phyloP scores from a whole-genome alignment of 2,113 vertebrate species.

The Aplodontia rufa region DNA sequence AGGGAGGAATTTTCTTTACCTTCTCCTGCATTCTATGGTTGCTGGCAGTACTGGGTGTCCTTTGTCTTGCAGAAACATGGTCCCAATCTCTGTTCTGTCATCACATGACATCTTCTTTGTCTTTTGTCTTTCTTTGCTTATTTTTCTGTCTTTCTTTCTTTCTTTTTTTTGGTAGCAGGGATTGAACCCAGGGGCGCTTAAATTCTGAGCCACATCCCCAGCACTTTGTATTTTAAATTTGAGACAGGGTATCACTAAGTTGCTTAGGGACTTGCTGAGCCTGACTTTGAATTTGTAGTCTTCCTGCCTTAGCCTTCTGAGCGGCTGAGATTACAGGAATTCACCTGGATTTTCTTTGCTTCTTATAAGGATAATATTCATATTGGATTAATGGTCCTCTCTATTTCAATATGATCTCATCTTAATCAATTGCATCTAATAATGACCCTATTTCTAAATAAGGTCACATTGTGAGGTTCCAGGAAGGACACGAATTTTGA shows the following conservation, averaged over 20 bases:
- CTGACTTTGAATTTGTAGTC: no score
- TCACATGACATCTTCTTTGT: background rate
- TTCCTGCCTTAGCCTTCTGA: no score
- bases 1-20: background rate
- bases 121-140: no score
- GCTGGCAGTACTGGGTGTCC: background rate
- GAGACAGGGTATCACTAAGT: no score
- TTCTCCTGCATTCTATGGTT: background rate
- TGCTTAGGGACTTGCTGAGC: no score
- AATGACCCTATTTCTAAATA: constrained; percentile 23
- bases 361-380: background rate
- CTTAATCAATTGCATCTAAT: background rate
- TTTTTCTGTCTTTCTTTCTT: no score
- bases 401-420: background rate
- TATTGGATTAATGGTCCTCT: background rate
- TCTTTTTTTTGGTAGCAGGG: no score
- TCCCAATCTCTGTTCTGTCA: background rate
- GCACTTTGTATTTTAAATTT: no score
- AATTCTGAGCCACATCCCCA: no score
- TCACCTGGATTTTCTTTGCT: no score
- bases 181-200: no score
- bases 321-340: no score
- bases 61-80: background rate
- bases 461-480: background rate
- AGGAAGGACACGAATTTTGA: background rate